These are phyloP conservation scores for Terrapene triunguis DNA, from an alignment of 2,113 vertebrate genomes.

Conservation along the genomic window DNA sequence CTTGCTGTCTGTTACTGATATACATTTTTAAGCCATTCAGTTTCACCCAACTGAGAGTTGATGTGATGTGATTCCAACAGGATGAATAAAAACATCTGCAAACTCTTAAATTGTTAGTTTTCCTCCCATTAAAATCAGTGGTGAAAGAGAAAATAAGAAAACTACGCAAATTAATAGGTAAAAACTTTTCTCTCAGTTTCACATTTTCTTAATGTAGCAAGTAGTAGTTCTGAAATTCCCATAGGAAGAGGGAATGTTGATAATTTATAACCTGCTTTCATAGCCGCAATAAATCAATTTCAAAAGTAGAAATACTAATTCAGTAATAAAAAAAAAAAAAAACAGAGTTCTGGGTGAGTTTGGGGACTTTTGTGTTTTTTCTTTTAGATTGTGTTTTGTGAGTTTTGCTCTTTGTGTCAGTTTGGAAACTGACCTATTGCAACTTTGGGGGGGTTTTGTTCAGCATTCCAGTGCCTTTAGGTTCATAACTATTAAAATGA, in stretches of 20 bases:
- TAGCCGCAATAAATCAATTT: background rate
- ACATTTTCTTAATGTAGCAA: background rate
- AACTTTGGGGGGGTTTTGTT: background rate
- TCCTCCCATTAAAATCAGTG: rapidly evolving
- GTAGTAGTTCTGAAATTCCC: background rate
- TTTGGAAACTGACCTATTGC: background rate
- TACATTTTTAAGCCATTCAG: rapidly evolving
- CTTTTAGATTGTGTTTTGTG: background rate
- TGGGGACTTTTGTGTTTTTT: background rate
- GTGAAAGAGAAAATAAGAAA: background rate
- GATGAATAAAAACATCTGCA: background rate
- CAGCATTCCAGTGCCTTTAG: background rate
- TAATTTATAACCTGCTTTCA: background rate
- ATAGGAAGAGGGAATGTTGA: background rate
- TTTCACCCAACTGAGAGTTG: background rate
- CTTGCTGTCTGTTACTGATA: background rate
- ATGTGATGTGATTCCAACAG: background rate
- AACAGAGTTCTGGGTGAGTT: background rate
- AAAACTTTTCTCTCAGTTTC: background rate
- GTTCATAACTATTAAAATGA: background rate
- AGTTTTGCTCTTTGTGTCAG: background rate
- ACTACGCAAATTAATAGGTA: background rate
- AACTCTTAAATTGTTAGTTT: rapidly evolving
- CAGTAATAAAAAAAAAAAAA: background rate
- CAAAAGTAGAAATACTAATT: background rate